Evolutionary conservation across 2,888 invertebrate genomes (phyloP).

Genomic region (Hedya salicella): DNA sequence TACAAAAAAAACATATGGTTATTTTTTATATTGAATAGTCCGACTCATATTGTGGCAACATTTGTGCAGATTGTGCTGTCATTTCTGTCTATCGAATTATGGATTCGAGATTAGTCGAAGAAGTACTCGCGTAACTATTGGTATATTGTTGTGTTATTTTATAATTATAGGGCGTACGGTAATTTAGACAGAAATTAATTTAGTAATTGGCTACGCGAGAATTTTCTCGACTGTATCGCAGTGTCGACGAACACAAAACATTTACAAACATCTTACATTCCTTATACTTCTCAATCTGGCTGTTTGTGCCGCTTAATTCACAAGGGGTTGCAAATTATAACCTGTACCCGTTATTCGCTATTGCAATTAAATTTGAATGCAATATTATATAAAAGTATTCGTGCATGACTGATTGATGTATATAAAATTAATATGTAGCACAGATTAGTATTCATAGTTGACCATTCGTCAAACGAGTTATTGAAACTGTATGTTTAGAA

Average conservation of each 20-base stretch:
- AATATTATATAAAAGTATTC: slow-evolving; percentile 24
- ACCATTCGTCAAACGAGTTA: not conserved
- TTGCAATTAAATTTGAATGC: slow-evolving; percentile 8
- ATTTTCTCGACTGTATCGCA: not conserved
- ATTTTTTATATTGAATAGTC: not conserved
- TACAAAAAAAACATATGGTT: no score
- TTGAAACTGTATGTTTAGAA: slow-evolving; percentile 2
- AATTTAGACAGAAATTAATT: not conserved
- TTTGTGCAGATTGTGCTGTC: not conserved
- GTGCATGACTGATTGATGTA: slow-evolving; percentile 28
- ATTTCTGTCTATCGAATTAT: not conserved
- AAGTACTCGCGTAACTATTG: not conserved
- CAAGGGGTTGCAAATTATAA: not conserved
- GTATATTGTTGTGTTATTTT: no score
- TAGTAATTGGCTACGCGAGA: not conserved
- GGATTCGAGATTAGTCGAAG: not conserved
- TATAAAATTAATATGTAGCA: slow-evolving; percentile 13
- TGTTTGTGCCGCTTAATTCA: not conserved
- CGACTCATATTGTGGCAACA: not conserved
- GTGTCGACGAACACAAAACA: slow-evolving; percentile 4
- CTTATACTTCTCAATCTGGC: slow-evolving; percentile 5
- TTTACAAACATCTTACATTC: slow-evolving; percentile 14
- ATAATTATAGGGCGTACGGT: no score
- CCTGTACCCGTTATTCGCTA: not conserved
- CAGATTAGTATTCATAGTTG: slow-evolving; percentile 6